Evolutionary conservation across 23 tunicate species (phyloP).

Genomic region (Ascidia mentula): DNA sequence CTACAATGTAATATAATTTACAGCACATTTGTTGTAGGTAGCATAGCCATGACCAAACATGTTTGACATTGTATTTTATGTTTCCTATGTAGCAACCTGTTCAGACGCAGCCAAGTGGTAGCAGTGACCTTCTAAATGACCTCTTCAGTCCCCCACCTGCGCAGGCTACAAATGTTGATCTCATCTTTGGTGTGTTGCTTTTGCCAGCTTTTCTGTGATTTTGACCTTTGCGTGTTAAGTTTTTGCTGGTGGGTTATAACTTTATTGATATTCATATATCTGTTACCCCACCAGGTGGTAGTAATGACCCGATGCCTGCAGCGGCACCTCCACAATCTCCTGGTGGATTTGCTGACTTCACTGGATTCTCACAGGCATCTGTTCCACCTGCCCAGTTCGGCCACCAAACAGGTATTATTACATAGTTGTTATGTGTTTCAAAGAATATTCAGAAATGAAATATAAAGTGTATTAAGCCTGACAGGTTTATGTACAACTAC

Average conservation of each 20-base stretch:
- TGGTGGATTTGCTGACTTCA: conserved; percentile 27
- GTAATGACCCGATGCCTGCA: not conserved
- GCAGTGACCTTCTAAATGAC: conserved; percentile 20
- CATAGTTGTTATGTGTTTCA: no score
- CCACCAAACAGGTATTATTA: conserved; percentile 17
- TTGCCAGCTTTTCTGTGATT: not conserved
- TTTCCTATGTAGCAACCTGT: not conserved
- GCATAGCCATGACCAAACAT: no score
- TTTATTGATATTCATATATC: not conserved
- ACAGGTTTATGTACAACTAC: no score
- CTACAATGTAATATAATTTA: not conserved
- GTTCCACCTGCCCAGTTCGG: not conserved
- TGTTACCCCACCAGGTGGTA: not conserved
- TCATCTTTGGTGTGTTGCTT: conserved; percentile 33
- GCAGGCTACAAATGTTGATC: conserved; percentile 21
- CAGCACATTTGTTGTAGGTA: not conserved
- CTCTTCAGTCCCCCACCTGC: conserved; percentile 29
- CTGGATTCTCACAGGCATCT: conserved; percentile 15
- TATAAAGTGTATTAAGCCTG: no score
- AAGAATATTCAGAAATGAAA: no score
- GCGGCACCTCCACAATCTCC: not conserved
- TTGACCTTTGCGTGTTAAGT: not conserved
- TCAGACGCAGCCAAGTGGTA: not conserved
- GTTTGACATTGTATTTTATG: not conserved
- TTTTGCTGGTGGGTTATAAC: not conserved